These are phyloP conservation scores for Xestobium rufovillosum DNA, from an alignment of 2,888 invertebrate genomes.

Conservation along the genomic window DNA sequence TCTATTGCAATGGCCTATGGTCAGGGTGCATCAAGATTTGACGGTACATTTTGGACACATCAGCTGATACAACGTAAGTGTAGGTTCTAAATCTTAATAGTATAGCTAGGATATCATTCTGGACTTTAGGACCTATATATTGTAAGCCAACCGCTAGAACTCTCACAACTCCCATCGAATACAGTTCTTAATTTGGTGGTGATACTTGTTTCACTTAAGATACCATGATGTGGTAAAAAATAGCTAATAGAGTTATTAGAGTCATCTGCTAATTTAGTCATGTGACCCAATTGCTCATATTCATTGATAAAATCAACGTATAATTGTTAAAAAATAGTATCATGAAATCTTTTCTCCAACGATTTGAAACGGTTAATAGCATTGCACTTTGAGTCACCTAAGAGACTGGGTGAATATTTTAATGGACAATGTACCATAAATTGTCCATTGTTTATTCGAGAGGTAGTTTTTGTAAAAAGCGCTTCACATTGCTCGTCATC, in stretches of 20 bases:
- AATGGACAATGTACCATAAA: not conserved
- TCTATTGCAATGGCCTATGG: too few relatives aligned
- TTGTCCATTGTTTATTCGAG: conserved; percentile 1
- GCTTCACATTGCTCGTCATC: not conserved
- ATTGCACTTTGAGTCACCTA: not conserved
- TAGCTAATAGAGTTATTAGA: conserved; percentile 1
- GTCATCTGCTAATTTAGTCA: not conserved
- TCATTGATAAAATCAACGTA: not conserved
- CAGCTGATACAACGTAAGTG: too few relatives aligned
- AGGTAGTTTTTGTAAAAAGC: not conserved
- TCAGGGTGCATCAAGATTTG: too few relatives aligned
- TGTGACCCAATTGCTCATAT: conserved; percentile 1
- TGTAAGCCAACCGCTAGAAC: too few relatives aligned
- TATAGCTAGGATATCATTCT: too few relatives aligned
- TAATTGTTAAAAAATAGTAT: conserved; percentile 1
- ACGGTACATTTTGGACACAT: too few relatives aligned
- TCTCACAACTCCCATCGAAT: too few relatives aligned
- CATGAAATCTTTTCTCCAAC: not conserved
- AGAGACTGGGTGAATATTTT: conserved; percentile 1
- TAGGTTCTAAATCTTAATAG: too few relatives aligned
- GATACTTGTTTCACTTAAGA: not conserved
- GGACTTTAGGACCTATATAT: too few relatives aligned
- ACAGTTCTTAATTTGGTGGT: conserved; percentile 2
- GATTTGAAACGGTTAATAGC: conserved; percentile 1
- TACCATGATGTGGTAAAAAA: conserved; percentile 5